Evolutionary conservation across 2,797 vertebrate species (phyloP).

Genomic region (Eupleurogrammus muticus): DNA sequence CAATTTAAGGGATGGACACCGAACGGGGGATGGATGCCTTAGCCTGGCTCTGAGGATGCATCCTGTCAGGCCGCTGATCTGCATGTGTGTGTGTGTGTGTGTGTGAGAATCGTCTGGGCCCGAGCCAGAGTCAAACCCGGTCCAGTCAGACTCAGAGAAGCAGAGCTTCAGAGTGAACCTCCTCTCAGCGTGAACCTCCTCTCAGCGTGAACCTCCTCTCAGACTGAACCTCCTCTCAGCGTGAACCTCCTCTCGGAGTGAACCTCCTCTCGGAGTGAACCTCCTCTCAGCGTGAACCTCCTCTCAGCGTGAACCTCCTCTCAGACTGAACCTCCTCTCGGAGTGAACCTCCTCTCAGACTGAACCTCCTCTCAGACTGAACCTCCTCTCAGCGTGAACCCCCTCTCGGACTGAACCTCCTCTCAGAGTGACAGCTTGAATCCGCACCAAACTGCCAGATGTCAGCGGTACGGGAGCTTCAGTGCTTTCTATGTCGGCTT

Average conservation of each 20-base stretch:
- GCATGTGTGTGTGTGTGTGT: background rate
- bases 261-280: background rate
- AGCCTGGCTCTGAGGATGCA: conserved; percentile 26
- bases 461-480: conserved; percentile 1
- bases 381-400: background rate
- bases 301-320: background rate
- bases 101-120: background rate
- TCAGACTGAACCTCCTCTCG: background rate
- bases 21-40: conserved; percentile 27
- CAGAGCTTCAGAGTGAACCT: background rate
- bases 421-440: background rate
- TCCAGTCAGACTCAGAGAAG: conserved; percentile 7
- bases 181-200: background rate
- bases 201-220: too few relatives aligned
- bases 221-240: background rate
- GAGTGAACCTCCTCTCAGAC: background rate
- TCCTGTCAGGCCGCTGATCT: background rate
- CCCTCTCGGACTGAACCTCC: background rate
- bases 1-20: conserved; percentile 33
- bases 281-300: background rate
- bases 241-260: background rate
- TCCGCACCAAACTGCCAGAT: background rate
- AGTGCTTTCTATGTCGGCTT: too few relatives aligned
- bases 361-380: background rate
- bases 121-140: conserved; percentile 5